Evolutionary conservation across 2,888 invertebrate species (phyloP), one percentile per base, ranked within the genome.

Genomic region (Campoletis raptor): DNA sequence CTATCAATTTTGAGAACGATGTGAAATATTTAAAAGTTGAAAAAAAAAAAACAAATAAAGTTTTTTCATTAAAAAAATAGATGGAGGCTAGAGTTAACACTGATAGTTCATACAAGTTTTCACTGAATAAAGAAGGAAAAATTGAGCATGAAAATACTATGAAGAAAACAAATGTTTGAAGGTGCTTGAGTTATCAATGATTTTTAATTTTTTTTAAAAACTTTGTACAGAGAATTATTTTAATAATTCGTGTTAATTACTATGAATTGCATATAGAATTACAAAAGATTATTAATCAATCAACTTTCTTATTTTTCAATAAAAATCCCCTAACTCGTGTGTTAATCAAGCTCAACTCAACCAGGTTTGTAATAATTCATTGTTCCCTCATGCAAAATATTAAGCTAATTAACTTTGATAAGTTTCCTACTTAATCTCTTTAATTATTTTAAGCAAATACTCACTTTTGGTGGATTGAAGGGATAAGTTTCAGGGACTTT

Each of bases 401-500:
- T 57, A 4, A 30, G 4, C 5, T 5, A 30, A 61, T 30, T 4
- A 15, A 15, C 15, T 30, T 15, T 6, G 0, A 7, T 15, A 30
- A 30, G 30, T 30, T 61, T 30, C 15, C 30, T 30, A 15, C 15
- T 30, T 10, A 42, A 42, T 42, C 2, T 18, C n/a, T 3, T 9
- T 42, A 24, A 37, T 12, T 18, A 30, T 61, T 30, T 40, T 18
- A 73, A 37, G 57, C 48, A 87, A 87, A 83, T 88, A 93, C 92
- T 94, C 96, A 99, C 99, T 97, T 99, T 99, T 74, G 99, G 99
- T 88, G 99, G 99, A 95, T 99, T 99, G 94, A 99, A 99, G 21
- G 99, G 99, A 95, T 99, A 99, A 66, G 99, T 98, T 95, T 99
- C 99, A 91, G 99, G 99, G 90, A 99, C 98, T 96, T 98, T 98